phyloP scores from a whole-genome alignment of 2,888 invertebrate species.

The Protonemura montana region DNA sequence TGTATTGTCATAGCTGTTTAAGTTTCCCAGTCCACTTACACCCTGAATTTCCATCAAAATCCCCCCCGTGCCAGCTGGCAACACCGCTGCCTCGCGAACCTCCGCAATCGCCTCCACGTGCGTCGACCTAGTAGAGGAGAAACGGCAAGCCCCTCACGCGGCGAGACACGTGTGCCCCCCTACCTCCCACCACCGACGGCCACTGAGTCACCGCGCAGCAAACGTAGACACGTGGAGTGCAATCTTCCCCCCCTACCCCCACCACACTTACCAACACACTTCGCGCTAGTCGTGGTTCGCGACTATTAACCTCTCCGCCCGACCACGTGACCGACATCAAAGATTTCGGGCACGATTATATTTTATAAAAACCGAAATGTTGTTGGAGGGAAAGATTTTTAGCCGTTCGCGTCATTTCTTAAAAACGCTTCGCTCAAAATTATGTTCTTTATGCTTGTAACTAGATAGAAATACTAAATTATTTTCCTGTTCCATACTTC shows the following conservation, averaged over 20 bases:
- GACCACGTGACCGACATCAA: background rate
- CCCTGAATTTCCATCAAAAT: too few species aligned
- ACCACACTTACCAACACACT: background rate
- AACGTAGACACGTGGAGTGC: background rate
- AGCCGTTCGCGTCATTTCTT: background rate
- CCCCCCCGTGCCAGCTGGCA: too few species aligned
- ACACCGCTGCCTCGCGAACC: background rate
- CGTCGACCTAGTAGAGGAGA: background rate
- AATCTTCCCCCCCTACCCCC: background rate
- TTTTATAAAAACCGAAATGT: too few species aligned
- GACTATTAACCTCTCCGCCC: background rate
- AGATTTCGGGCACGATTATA: background rate
- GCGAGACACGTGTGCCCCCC: background rate
- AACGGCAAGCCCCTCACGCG: background rate
- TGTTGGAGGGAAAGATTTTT: background rate
- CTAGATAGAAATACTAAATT: background rate
- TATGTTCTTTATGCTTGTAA: background rate
- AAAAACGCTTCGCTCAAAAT: background rate
- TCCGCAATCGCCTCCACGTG: background rate
- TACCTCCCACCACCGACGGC: background rate
- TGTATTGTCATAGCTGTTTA: too few species aligned
- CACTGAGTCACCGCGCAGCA: background rate
- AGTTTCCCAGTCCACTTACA: too few species aligned
- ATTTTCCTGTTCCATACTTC: background rate
- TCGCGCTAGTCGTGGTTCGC: background rate